Base-by-base conservation (phyloP, 1,140 invertebrate species). In the Drosophila bocki region DNA sequence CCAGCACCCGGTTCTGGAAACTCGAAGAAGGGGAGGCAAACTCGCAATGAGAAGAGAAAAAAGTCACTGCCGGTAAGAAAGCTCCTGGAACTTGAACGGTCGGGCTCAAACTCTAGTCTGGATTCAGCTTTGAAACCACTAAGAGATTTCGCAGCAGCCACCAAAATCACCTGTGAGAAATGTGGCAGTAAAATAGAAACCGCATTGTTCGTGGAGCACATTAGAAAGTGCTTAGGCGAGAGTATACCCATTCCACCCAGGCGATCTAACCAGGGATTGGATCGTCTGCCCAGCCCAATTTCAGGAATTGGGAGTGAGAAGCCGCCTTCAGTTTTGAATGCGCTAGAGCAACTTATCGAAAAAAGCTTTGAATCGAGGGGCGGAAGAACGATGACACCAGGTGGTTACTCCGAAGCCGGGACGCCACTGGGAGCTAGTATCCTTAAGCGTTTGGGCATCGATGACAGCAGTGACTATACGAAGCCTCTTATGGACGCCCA, bases 131-230 rank as follows among this genome's bases (percentile, higher is more conserved):
- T 94, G 75, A 94, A 96, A 92, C 93, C 95, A 82, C 93, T 95
- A 92, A 93, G 95, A 75, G 95, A 95, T 69, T 93, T 91, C 93
- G 68, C 94, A 2, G 93, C 93, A 7, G 95, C 96, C 41, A 96
- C 96, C n/a, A 94, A 97, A 64, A 98, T 99, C 57, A 97, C 96
- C 3, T 99, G 98, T 93, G 98, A 99, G 91, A 99, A 98, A 93
- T 99, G 98, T 92, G 97, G 97, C 17, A 97, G 98, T 69, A 98
- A 98, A 94, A 98, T 99, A 67, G 98, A 99, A 91, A 98, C 97
- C 33, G 96, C 96, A 12, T 94, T 97, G 65, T 99, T 99, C 91
- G 98, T 99, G 12, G 97, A 98, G 81, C 98, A 99, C 92, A 98
- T 99, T 62, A 94, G 96, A 19, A 96, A 97, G 90, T 97, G 97